Evolutionary conservation across 2,888 invertebrate species (phyloP), one percentile per base, ranked within the genome.

Genomic region (Notodonta dromedarius): DNA sequence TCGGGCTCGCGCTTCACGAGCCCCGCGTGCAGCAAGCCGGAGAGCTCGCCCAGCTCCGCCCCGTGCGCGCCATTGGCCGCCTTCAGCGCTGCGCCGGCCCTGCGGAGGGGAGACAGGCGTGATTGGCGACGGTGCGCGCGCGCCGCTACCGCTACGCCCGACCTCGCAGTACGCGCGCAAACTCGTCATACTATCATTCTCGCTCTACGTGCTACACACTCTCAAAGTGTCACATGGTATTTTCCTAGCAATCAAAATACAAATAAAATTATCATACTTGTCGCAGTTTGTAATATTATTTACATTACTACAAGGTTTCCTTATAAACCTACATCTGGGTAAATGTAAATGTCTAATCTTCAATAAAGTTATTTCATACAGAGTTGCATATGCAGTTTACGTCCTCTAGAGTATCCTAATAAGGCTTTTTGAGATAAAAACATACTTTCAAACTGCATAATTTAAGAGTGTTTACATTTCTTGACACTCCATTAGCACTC

Each of bases 1-100:
- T 97, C 97, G 81, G 97, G 97, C 91, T 97, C 97, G 87, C 96
- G 95, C 93, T 97, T 97, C 88, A 96, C 96, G 86, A 95, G 95
- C 84, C 95, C 95, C 86, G 95, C 94, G 90, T 95, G 94, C 74
- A 95, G 94, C 90, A 95, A 94, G 76, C 94, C 93, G 86, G 93
- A 94, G 85, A 93, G 94, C 84, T 94, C 94, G 89, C 88, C 95
- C 94, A 94, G 95, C 94, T 95, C 95, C 95, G 93, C 95, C 95
- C 88, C 95, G 94, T 91, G 93, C 89, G 95, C 94, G 88, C 95
- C 95, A 95, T 95, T 95, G 94, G 95, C 93, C 85, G 95, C 94
- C 90, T 95, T 95, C 89, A 95, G 94, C 69, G 91, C 78, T 66
- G 85, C 89, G 91, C 94, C 92, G 89, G 93, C 93, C 95, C 95